Percentiles rank a stretch among this genome's conserved stretches.
phyloP scores from a whole-genome alignment of 2,888 invertebrate genomes.

The Lasioglossum vierecki region DNA sequence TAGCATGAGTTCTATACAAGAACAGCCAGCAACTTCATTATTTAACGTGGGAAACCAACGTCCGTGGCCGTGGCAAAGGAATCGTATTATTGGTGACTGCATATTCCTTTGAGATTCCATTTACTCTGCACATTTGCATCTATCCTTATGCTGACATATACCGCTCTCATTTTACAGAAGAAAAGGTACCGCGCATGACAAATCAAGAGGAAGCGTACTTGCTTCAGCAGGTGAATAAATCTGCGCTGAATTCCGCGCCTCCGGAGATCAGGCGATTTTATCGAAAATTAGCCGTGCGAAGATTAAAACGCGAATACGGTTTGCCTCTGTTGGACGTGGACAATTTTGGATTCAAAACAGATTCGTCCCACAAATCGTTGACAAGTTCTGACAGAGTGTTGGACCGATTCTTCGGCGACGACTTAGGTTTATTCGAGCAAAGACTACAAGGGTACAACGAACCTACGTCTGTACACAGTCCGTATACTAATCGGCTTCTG shows the following conservation, averaged over 20 bases:
- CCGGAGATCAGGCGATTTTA: conserved; percentile 84
- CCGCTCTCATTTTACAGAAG: conserved; percentile 59
- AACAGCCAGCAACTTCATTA: conserved; percentile 75
- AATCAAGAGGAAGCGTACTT: conserved; percentile 85
- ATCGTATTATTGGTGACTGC: conserved; percentile 56
- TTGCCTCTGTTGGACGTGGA: conserved; percentile 87
- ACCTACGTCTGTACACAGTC: conserved; percentile 87
- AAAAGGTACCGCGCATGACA: conserved; percentile 82
- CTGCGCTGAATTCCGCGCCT: conserved; percentile 74
- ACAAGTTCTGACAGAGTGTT: conserved; percentile 74
- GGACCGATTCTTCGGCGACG: conserved; percentile 78
- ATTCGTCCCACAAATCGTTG: conserved; percentile 41
- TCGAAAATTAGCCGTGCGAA: conserved; percentile 86
- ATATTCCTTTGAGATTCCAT: neutral
- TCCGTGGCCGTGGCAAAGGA: conserved; percentile 84
- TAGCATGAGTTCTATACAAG: conserved; percentile 72
- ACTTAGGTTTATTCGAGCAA: conserved; percentile 77
- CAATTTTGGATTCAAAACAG: conserved; percentile 66
- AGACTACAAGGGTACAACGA: conserved; percentile 85
- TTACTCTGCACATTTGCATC: neutral
- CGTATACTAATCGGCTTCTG: conserved; percentile 89
- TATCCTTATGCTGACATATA: neutral
- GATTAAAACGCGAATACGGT: conserved; percentile 86
- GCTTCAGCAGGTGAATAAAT: conserved; percentile 79
- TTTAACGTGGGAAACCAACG: conserved; percentile 81